These are phyloP conservation scores for Laterallus jamaicensis DNA, from an alignment of 2,113 vertebrate genomes.

Conservation along the genomic window DNA sequence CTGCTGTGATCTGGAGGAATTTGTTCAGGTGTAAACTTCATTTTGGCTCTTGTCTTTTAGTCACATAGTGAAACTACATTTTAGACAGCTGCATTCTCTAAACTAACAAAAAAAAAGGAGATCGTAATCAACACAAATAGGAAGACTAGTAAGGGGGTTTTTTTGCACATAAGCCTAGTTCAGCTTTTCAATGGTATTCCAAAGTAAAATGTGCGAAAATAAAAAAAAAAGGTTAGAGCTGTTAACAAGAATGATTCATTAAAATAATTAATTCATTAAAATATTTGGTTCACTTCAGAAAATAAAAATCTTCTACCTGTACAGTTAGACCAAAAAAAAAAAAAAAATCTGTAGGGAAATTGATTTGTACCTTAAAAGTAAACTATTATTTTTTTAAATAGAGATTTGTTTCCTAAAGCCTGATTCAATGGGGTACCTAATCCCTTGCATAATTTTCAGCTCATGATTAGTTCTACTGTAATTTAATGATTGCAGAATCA, in stretches of 20 bases:
- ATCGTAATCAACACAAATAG: not conserved
- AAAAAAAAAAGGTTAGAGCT: not conserved
- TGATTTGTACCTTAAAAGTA: not conserved
- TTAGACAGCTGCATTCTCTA: not conserved
- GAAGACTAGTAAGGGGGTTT: not conserved
- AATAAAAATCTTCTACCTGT: not conserved
- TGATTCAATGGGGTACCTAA: not conserved
- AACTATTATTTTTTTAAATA: not conserved
- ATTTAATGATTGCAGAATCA: not conserved
- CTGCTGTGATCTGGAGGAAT: not conserved
- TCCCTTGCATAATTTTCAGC: not conserved
- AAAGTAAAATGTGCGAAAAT: slow-evolving; percentile 7
- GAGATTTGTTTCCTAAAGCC: not conserved
- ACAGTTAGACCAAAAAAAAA: not conserved
- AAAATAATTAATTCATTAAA: not conserved
- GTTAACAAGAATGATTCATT: not conserved
- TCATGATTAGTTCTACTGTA: not conserved
- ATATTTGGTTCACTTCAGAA: not conserved
- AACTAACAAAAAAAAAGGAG: not conserved
- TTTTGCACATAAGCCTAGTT: not conserved
- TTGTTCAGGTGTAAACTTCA: slow-evolving; percentile 22
- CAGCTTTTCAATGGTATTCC: not conserved
- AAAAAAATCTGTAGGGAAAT: not conserved
- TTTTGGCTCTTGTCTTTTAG: not conserved
- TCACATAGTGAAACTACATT: not conserved